A percentile compares a stretch with the other conserved stretches of the same genome.
These are phyloP conservation scores for Neoitamus cyanurus DNA, from an alignment of 2,888 invertebrate genomes.

Conservation along the genomic window DNA sequence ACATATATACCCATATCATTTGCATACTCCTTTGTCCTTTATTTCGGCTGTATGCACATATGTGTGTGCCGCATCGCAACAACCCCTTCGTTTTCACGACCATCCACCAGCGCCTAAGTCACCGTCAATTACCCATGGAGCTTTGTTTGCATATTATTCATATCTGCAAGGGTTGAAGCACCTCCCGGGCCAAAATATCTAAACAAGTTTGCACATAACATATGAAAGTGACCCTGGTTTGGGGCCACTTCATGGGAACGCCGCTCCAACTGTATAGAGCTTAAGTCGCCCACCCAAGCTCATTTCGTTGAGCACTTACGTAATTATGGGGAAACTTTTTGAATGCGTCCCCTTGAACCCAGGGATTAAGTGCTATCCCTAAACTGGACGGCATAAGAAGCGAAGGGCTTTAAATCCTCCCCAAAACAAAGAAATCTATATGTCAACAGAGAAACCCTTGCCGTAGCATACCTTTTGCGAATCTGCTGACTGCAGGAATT, in stretches of 20 bases:
- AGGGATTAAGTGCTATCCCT: background rate
- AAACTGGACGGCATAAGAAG: background rate
- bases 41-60: background rate
- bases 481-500: constrained; percentile 1
- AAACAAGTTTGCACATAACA: background rate
- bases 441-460: background rate
- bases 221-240: background rate
- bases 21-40: background rate
- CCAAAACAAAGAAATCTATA: background rate
- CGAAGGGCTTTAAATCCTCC: background rate
- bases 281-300: background rate
- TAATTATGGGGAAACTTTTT: background rate
- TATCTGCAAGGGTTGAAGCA: background rate
- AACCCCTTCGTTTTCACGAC: background rate
- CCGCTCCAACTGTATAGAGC: background rate
- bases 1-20: background rate
- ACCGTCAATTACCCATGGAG: background rate
- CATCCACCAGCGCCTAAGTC: background rate
- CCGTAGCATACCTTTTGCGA: background rate
- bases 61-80: background rate
- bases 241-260: background rate
- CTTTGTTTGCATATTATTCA: constrained; percentile 1
- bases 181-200: background rate
- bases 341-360: background rate
- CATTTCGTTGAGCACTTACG: background rate